A percentile compares a stretch with the other conserved stretches of the same genome.
Evolutionary conservation across 2,888 invertebrate species (phyloP).

Genomic region (Melanostoma mellinum): DNA sequence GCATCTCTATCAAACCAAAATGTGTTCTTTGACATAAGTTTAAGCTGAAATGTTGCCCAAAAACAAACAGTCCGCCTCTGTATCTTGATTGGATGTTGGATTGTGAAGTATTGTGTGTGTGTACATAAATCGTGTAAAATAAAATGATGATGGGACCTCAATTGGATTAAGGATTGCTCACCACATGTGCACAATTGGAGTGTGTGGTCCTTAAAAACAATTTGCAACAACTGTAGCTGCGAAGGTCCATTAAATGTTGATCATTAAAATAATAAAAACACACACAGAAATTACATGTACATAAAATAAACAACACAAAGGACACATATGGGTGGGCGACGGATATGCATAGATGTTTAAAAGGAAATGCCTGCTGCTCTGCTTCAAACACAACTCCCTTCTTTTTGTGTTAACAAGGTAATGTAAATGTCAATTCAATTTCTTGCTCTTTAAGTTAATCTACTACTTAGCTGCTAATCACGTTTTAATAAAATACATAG

Average conservation of each 20-base stretch:
- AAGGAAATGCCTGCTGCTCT: conserved; percentile 72
- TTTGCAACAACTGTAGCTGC: conserved; percentile 28
- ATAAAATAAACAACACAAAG: conserved; percentile 73
- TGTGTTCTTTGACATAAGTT: conserved; percentile 67
- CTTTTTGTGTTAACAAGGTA: conserved; percentile 68
- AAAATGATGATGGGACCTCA: conserved; percentile 40
- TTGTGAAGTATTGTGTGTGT: conserved; percentile 53
- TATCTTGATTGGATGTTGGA: conserved; percentile 62
- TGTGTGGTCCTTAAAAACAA: conserved; percentile 70
- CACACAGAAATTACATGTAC: conserved; percentile 42
- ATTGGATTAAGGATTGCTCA: conserved; percentile 71
- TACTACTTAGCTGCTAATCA: conserved; percentile 71
- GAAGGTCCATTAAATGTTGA: conserved; percentile 40
- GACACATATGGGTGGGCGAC: conserved; percentile 75
- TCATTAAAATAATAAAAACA: conserved; percentile 19
- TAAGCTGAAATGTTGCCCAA: conserved; percentile 13
- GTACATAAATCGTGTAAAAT: conserved; percentile 36
- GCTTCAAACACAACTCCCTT: conserved; percentile 60
- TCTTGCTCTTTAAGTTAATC: conserved; percentile 66
- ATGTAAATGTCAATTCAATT: conserved; percentile 66
- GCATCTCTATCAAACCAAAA: conserved; percentile 72
- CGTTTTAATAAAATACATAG: conserved; percentile 38
- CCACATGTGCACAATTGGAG: conserved; percentile 42
- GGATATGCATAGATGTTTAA: conserved; percentile 74
- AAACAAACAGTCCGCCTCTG: conserved; percentile 70